Base-by-base conservation (phyloP, 2,888 invertebrate genomes). In the Pollenia labialis region DNA sequence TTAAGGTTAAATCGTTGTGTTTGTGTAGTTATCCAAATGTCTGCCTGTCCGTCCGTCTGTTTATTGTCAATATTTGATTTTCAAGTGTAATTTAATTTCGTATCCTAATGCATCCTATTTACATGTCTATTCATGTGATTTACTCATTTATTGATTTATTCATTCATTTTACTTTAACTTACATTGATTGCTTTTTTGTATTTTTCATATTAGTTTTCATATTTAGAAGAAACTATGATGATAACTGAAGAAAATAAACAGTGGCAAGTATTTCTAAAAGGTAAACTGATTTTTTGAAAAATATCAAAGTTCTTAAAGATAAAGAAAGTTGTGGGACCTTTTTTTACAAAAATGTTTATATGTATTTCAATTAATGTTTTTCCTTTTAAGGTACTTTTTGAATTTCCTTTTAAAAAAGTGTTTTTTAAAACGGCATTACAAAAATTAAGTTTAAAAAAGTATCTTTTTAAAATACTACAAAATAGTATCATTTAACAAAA, bases 21-120 rank as follows among this genome's bases (percentile, higher is more conserved):
- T n/a, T 62, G 40, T 12, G 6, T 62, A 62, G 40, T n/a, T 40
- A 40, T 60, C 14, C n/a, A 18, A 6, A n/a, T 42, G 64, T 50
- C 46, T 80, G 66, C 1, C 16, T 52, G 4, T 66, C 32, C 32
- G 16, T 64, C 44, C 16, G 18, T 68, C 52, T 18, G 8, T 68
- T 52, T 66, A 66, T 76, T 62, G 16, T 56, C 72, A 64, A 71
- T 76, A 74, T 81, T 77, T 87, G 54, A 81, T 81, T 77, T 84
- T 84, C 76, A 81, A 81, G 48, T 56, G 54, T 87, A 87, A 87
- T 81, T 87, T 62, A 81, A 81, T 87, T 84, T 84, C 32, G 81
- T 68, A 72, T 84, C 60, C 62, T 77, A 77, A 81, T 84, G 81
- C 60, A 64, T 82, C 32, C 76, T 56, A 48, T 77, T 85, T 69